Evolutionary conservation across 2,113 vertebrate genomes (phyloP), one percentile per base, ranked within the genome.

Genomic region (Pyxicephalus adspersus): DNA sequence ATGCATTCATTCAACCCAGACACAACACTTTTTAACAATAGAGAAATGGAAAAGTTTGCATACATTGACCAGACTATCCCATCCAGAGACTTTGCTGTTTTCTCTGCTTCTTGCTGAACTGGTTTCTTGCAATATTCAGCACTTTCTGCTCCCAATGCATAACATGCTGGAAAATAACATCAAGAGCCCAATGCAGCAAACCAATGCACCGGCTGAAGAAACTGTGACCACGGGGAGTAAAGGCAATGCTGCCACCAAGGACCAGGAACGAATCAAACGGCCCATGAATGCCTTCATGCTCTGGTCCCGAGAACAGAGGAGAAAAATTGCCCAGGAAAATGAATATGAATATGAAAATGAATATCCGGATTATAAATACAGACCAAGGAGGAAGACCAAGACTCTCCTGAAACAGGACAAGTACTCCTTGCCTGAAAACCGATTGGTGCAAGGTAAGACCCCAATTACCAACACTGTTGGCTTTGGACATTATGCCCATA

Each of bases 271-370:
- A 0, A 96, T 98, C 54, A 99, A 99, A 87, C 89, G 96, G 1
- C 97, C 97, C 85, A 99, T 99, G 97, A 99, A 99, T 87, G 97
- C 97, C 2, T 99, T 98, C 92, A 98, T 99, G 97, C 96, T 99
- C 38, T 99, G 97, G 97, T 99, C 97, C 25, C 91, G 97, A 19
- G 97, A 95, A 0, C 97, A 98, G 90, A 90, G 97, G 79, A 90
- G 97, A n/a, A n/a, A n/a, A n/a, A n/a, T n/a, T n/a, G n/a, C n/a
- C n/a, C n/a, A n/a, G n/a, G n/a, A n/a, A n/a, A 85, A 99, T 97
- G 68, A 99, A 99, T 84, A 99, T 99, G 97, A 97, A 99, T 97
- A 99, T 92, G 98, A 98, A 96, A 99, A 99, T 92, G 97, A 99
- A 87, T 96, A 98, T 70, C 97, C 97, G 95, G 97, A 99, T 95